These are phyloP conservation scores for Philaethria dido DNA, from an alignment of 2,888 invertebrate species.

Conservation along the genomic window DNA sequence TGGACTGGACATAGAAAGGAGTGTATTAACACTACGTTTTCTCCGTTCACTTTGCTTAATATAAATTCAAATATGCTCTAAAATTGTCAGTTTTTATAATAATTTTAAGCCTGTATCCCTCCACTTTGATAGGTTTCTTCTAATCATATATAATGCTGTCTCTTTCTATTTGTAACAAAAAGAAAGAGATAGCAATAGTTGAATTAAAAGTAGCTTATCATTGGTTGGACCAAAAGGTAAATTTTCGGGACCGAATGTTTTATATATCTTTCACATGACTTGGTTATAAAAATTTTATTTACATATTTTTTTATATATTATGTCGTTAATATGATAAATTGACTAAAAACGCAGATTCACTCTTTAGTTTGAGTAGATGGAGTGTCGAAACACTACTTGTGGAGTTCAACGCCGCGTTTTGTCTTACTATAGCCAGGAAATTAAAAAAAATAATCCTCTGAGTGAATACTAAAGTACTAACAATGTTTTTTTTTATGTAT, in stretches of 20 bases:
- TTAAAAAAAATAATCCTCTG: too few relatives aligned
- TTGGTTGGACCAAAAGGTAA: neutral
- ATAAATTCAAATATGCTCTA: neutral
- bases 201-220: neutral
- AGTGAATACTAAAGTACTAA: too few relatives aligned
- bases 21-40: too few relatives aligned
- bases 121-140: neutral
- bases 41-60: too few relatives aligned
- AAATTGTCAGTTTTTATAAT: neutral
- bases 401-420: too few relatives aligned
- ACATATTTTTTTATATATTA: neutral
- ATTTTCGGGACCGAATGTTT: slow-evolving; percentile 19
- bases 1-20: too few relatives aligned
- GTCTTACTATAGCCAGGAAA: too few relatives aligned
- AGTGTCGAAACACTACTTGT: too few relatives aligned
- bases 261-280: neutral
- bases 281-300: neutral
- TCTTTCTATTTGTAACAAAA: neutral
- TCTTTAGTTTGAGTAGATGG: too few relatives aligned
- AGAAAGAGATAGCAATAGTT: neutral
- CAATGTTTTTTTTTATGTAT: too few relatives aligned
- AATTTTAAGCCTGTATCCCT: neutral
- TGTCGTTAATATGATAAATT: slow-evolving; percentile 10
- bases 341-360: too few relatives aligned
- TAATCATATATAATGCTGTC: neutral